Evolutionary conservation across 2,888 invertebrate genomes (phyloP).

Genomic region (Perdita meconis): DNA sequence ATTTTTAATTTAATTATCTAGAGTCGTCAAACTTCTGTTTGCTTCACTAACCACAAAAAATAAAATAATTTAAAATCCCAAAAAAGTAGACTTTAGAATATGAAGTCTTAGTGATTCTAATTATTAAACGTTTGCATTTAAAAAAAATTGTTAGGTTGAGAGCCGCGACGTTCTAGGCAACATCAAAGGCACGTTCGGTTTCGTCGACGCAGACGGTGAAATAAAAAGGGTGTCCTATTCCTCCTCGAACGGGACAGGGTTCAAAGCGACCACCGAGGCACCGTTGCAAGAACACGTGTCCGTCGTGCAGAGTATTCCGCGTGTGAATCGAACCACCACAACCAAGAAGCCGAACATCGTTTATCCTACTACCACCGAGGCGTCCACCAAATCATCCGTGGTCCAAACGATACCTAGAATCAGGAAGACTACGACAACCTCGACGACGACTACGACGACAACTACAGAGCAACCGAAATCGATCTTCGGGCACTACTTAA

Average conservation of each 20-base stretch:
- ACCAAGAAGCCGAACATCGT: constrained; percentile 83
- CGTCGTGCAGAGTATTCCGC: constrained; percentile 81
- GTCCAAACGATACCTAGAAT: constrained; percentile 88
- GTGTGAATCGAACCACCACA: constrained; percentile 83
- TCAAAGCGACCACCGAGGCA: constrained; percentile 84
- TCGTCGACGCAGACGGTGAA: constrained; percentile 91
- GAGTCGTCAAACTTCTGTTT: too few species aligned
- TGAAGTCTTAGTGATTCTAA: too few species aligned
- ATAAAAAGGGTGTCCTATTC: constrained; percentile 92
- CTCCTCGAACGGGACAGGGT: constrained; percentile 86
- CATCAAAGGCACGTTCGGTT: constrained; percentile 93
- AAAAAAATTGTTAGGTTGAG: constrained; percentile 86
- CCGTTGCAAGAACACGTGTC: constrained; percentile 84
- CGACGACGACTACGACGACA: constrained; percentile 77
- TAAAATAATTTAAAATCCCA: too few species aligned
- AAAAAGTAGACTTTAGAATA: too few species aligned
- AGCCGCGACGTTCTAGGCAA: constrained; percentile 92
- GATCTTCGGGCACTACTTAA: constrained; percentile 77
- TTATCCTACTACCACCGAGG: constrained; percentile 85
- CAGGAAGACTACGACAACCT: constrained; percentile 83
- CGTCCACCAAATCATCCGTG: constrained; percentile 87
- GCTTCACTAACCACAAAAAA: too few species aligned
- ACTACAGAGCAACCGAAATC: constrained; percentile 78
- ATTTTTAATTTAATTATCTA: too few species aligned
- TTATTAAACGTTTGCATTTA: background rate